Conservation (phyloP, 1,140 invertebrate species). For the Dufourea novaeangliae region DNA sequence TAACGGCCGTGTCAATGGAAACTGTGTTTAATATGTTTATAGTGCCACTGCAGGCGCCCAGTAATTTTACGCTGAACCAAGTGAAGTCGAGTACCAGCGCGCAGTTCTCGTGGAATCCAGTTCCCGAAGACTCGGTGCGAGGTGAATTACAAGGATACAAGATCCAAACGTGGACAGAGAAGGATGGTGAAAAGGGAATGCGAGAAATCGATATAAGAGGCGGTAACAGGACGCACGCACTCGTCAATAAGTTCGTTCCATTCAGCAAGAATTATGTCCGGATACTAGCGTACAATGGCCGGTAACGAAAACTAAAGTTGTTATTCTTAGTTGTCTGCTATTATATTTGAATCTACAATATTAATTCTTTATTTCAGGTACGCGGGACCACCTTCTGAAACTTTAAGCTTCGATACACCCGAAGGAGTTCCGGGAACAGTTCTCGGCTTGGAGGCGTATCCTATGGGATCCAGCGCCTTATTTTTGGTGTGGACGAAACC, state of each 20-base stretch:
- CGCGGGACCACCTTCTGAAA: slow-evolving; percentile 94
- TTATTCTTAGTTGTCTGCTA: neutral
- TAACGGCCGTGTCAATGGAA: slow-evolving; percentile 10
- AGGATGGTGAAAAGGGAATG: slow-evolving; percentile 87
- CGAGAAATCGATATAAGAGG: slow-evolving; percentile 91
- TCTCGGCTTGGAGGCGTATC: slow-evolving; percentile 90
- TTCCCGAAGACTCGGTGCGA: slow-evolving; percentile 87
- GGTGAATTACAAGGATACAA: slow-evolving; percentile 98
- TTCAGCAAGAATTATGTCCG: slow-evolving; percentile 94
- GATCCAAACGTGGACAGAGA: slow-evolving; percentile 96
- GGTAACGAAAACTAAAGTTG: slow-evolving; percentile 67
- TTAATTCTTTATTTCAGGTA: slow-evolving; percentile 79
- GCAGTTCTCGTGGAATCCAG: slow-evolving; percentile 91
- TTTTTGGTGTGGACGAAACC: slow-evolving; percentile 96
- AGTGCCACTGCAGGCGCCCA: slow-evolving; percentile 90
- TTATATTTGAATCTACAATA: neutral
- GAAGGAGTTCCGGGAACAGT: slow-evolving; percentile 97
- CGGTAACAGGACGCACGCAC: slow-evolving; percentile 86
- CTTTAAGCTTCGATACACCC: slow-evolving; percentile 92
- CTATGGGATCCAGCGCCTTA: slow-evolving; percentile 94
- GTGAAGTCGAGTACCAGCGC: slow-evolving; percentile 89
- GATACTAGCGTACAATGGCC: slow-evolving; percentile 94
- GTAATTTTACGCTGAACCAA: slow-evolving; percentile 91
- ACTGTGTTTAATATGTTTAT: slow-evolving; percentile 60
- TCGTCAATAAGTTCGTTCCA: slow-evolving; percentile 94